Base-by-base conservation (phyloP, 2,797 vertebrate species). In the Macroramphosus scolopax region DNA sequence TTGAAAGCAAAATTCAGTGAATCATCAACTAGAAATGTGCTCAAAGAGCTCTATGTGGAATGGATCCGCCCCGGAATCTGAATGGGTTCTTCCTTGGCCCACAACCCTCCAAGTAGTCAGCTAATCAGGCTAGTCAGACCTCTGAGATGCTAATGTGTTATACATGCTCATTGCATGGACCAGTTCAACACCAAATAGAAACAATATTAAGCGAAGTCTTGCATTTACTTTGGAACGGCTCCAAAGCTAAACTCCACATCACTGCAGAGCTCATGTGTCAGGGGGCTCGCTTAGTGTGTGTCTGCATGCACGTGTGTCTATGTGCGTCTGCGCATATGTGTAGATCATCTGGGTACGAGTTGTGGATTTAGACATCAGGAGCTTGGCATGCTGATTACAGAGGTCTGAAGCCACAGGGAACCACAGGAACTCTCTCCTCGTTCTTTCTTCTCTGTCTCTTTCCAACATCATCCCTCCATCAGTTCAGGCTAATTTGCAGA, bases 361-460 rank as follows among this genome's bases (percentile, higher is more conserved):
- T 78, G 75, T 78, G 82, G 77, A 86, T 84, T 84, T 79, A 81
- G 80, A 86, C 85, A 84, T 87, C 83, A 87, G 80, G 54, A 77
- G 74, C 76, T 75, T 82, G 82, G 86, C 83, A 84, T 68, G 78
- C 60, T 88, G 81, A 88, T 87, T 84, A 86, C 72, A 85, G 82
- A 72, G 72, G 57, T 72, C 72, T 64, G 56, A 63, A 78, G 73
- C 81, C 82, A 75, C 68, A 64, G 41, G 12, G 72, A 84, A 81
- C 85, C 81, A 63, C 81, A 85, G 75, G 73, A 86, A 82, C 82
- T 84, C 58, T 77, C 54, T 48, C 22, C 47, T 59, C 55, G 8
- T 45, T 55, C 58, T 71, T 41, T 22, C 48, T 47, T 36, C 46
- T 71, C 44, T 33, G 44, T 60, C 50, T 51, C 44, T 69, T 62